These are phyloP conservation scores for Pteropus rufus DNA, from an alignment of 2,797 vertebrate species.

Conservation along the genomic window DNA sequence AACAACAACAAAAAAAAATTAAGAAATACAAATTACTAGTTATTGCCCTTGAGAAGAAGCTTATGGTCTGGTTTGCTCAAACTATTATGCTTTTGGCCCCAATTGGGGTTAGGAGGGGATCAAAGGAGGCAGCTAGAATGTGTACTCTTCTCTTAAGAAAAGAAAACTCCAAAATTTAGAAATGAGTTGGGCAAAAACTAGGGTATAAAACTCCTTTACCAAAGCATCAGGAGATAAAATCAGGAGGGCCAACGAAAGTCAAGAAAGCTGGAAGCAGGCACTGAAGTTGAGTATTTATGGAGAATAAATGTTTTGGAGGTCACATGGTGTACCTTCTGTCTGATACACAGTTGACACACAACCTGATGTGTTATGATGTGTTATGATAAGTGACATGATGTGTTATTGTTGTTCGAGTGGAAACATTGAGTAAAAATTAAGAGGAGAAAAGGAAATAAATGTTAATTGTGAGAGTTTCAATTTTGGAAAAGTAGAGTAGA, in stretches of 20 bases:
- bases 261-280: background rate
- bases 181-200: background rate
- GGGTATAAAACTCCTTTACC: background rate
- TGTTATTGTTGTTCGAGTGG: background rate
- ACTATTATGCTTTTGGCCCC: background rate
- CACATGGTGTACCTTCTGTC: background rate
- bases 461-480: background rate
- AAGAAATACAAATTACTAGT: background rate
- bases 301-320: background rate
- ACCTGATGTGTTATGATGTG: background rate
- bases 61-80: background rate
- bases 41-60: background rate
- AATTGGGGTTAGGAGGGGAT: accelerated
- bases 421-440: background rate
- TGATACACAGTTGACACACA: background rate
- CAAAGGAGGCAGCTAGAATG: background rate
- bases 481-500: background rate
- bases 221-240: background rate
- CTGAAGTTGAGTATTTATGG: background rate
- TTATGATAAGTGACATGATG: background rate
- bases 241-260: background rate
- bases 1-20: background rate
- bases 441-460: background rate
- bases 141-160: background rate
- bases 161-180: background rate